Evolutionary conservation across 2,113 vertebrate species (phyloP).

Genomic region (Paratilapia polleni): DNA sequence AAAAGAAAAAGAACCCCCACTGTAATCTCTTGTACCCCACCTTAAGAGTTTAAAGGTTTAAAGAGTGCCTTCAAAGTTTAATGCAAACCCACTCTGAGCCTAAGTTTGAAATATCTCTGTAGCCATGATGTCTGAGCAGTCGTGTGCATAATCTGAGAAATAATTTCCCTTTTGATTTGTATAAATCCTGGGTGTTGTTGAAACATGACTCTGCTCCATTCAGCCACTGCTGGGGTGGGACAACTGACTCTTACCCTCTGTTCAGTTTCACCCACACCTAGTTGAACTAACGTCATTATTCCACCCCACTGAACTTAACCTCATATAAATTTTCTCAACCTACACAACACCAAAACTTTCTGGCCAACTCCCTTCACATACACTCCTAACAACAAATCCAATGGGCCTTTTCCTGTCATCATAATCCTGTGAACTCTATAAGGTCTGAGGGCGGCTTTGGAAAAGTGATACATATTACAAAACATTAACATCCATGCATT

Average conservation of each 20-base stretch:
- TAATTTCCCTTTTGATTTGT: background rate
- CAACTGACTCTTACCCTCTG: slow-evolving; percentile 22
- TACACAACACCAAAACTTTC: background rate
- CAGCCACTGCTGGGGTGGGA: slow-evolving; percentile 32
- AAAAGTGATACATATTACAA: background rate
- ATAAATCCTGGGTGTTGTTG: slow-evolving; percentile 40
- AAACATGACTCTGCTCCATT: slow-evolving; percentile 37
- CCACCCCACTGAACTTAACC: background rate
- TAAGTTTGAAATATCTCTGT: background rate
- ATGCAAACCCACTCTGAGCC: background rate
- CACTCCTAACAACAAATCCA: background rate
- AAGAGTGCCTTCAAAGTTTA: background rate
- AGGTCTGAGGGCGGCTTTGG: background rate
- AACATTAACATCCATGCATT: background rate
- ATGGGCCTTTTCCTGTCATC: background rate
- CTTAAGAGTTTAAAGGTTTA: background rate
- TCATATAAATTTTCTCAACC: background rate
- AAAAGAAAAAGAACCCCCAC: background rate
- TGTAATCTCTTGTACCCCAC: background rate
- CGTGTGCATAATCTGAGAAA: background rate
- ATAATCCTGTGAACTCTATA: background rate
- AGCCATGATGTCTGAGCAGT: background rate
- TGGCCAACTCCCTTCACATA: background rate
- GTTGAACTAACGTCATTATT: slow-evolving; percentile 3
- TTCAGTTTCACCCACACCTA: slow-evolving; percentile 34